Evolutionary conservation across 2,888 invertebrate species (phyloP).

Genomic region (Drepana falcataria): DNA sequence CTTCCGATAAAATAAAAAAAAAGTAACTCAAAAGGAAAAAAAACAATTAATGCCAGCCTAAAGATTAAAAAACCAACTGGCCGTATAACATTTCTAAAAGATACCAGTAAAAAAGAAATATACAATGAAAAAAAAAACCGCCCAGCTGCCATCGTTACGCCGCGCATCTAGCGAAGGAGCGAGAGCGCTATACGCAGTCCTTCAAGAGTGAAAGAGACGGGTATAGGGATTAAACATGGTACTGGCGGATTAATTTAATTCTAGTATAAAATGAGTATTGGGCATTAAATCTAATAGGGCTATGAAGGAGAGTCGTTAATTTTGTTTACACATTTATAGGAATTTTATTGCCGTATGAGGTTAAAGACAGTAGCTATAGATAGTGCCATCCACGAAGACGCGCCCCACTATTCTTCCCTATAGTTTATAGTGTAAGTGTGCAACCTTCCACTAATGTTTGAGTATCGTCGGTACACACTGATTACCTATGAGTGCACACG

Average conservation of each 20-base stretch:
- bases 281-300: constrained; percentile 51
- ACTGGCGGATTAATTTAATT: constrained; percentile 66
- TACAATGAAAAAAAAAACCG: constrained; percentile 59
- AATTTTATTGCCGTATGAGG: constrained; percentile 15
- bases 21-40: constrained; percentile 25
- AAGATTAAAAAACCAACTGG: constrained; percentile 68
- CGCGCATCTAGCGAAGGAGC: constrained; percentile 42
- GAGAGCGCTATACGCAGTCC: constrained; percentile 25
- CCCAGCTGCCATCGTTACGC: constrained; percentile 72
- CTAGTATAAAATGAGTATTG: constrained; percentile 58
- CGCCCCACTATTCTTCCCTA: too few relatives aligned
- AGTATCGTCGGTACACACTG: too few relatives aligned
- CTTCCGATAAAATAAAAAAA: constrained; percentile 19
- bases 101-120: constrained; percentile 60
- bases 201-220: constrained; percentile 40
- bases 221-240: constrained; percentile 55
- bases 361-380: background rate
- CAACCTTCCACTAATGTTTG: too few relatives aligned
- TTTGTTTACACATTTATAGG: constrained; percentile 49
- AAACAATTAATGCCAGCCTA: constrained; percentile 46
- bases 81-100: constrained; percentile 61
- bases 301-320: constrained; percentile 35
- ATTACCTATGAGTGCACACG: too few relatives aligned
- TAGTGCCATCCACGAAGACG: too few relatives aligned
- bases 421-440: too few relatives aligned